Evolutionary conservation across 2,797 vertebrate genomes (phyloP), one percentile per base, ranked within the genome.

Genomic region (Artibeus lituratus): DNA sequence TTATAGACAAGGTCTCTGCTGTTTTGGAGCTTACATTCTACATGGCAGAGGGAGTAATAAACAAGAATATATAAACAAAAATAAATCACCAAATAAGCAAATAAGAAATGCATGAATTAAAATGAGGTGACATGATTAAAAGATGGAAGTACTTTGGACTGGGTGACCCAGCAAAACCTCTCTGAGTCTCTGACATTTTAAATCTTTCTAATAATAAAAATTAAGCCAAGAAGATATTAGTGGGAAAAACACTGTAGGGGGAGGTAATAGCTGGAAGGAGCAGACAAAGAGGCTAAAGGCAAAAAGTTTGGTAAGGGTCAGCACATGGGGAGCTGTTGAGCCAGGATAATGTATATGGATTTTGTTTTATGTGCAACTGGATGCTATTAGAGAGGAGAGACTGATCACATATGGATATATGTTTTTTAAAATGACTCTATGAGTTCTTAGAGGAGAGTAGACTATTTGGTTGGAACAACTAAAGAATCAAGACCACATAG

Each of bases 241-340:
- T 82, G 32, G 29, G 3, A 57, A 67, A 42, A 67, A 15, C 16
- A 16, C 21, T 22, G 15, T 3, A 47, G 24, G 10, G 22, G 6
- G 21, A 18, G 42, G 12, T 2, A 4, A 29, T 70, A 35, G 10
- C 42, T 24, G 2, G 65, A 77, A 14, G n/a, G 22, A 49, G 22
- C 7, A 15, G 53, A 35, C 9, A 39, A 24, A 26, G 10, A 10
- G 5, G 15, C 32, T 18, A 26, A 22, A 22, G 32, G 26, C 44
- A 11, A 22, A 11, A 22, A 32, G 39, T 8, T 3, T 19, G 29
- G 32, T n/a, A 2, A 39, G 44, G 19, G 37, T 32, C 7, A 22
- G 47, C 1, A 0, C 15, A 0, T 4, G n/a, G 57, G 65, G 32
- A 39, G 44, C 10, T 0, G 3, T 4, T 11, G 18, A 19, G 21